These are phyloP conservation scores for Gortyna flavago DNA, from an alignment of 2,888 invertebrate species.

Conservation along the genomic window DNA sequence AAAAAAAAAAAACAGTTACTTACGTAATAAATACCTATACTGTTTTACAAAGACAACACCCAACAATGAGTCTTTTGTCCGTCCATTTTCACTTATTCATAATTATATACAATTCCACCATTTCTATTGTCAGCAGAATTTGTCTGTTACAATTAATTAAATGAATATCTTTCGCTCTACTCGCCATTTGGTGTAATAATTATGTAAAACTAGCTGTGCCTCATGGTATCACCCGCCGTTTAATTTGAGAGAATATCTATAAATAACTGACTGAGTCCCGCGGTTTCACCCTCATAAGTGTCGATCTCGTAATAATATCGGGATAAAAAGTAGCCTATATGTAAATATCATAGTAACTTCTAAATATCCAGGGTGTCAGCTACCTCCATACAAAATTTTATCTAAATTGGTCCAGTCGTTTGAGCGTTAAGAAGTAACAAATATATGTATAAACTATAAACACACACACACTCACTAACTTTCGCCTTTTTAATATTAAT, in stretches of 20 bases:
- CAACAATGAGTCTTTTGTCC: conserved; percentile 33
- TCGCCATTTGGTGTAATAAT: conserved; percentile 22
- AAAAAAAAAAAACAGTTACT: conserved; percentile 16
- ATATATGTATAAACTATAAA: too few relatives aligned
- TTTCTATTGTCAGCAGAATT: conserved; percentile 33
- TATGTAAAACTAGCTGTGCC: background rate
- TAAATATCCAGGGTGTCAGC: too few relatives aligned
- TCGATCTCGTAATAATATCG: too few relatives aligned
- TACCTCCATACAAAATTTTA: too few relatives aligned
- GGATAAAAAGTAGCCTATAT: too few relatives aligned
- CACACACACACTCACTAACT: too few relatives aligned
- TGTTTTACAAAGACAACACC: background rate
- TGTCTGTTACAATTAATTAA: conserved; percentile 19
- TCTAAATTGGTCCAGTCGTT: too few relatives aligned
- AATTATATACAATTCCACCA: conserved; percentile 40
- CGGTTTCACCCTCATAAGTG: too few relatives aligned
- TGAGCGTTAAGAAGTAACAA: too few relatives aligned
- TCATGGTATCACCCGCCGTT: background rate
- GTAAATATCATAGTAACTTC: too few relatives aligned
- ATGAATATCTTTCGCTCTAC: conserved; percentile 25
- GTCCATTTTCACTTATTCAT: conserved; percentile 32
- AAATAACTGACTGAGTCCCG: too few relatives aligned
- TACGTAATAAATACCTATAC: conserved; percentile 23
- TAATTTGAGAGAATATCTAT: background rate
- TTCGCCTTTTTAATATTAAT: too few relatives aligned